phyloP scores from a whole-genome alignment of 2,888 invertebrate genomes.

The Volucella inflata region DNA sequence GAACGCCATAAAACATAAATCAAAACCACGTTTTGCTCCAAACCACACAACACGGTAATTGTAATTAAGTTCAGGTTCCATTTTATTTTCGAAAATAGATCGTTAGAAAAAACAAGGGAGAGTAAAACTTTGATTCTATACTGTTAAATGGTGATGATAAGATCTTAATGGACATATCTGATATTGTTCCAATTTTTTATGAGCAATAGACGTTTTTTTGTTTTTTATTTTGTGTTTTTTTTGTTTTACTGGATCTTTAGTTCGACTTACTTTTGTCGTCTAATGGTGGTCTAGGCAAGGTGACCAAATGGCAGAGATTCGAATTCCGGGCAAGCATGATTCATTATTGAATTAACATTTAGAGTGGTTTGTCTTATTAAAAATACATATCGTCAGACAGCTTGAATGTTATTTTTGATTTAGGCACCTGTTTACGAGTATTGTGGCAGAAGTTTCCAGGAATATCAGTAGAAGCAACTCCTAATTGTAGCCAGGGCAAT shows the following conservation, averaged over 20 bases:
- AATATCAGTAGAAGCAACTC: constrained; percentile 46
- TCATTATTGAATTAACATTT: constrained; percentile 45
- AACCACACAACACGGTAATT: constrained; percentile 22
- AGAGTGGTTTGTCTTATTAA: background rate
- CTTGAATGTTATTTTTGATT: constrained; percentile 7
- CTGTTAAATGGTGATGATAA: constrained; percentile 50
- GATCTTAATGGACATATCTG: constrained; percentile 63
- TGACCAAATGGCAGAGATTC: constrained; percentile 28
- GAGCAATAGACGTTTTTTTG: constrained; percentile 27
- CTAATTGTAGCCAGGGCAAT: constrained; percentile 32
- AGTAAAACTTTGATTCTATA: constrained; percentile 40
- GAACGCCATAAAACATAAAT: constrained; percentile 52
- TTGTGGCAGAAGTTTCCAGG: constrained; percentile 26
- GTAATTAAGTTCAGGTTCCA: constrained; percentile 49
- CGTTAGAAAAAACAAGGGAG: constrained; percentile 27
- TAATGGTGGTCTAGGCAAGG: constrained; percentile 12
- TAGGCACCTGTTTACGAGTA: constrained; percentile 23
- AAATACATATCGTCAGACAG: constrained; percentile 1
- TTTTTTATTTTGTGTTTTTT: constrained; percentile 5
- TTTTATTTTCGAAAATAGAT: constrained; percentile 52
- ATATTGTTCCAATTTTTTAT: constrained; percentile 58
- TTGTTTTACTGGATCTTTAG: background rate
- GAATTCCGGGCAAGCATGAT: constrained; percentile 54
- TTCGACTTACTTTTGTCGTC: constrained; percentile 6
- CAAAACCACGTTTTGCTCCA: constrained; percentile 36